phyloP scores from a whole-genome alignment of 2,888 invertebrate genomes.

The Zaprionus lineosus region DNA sequence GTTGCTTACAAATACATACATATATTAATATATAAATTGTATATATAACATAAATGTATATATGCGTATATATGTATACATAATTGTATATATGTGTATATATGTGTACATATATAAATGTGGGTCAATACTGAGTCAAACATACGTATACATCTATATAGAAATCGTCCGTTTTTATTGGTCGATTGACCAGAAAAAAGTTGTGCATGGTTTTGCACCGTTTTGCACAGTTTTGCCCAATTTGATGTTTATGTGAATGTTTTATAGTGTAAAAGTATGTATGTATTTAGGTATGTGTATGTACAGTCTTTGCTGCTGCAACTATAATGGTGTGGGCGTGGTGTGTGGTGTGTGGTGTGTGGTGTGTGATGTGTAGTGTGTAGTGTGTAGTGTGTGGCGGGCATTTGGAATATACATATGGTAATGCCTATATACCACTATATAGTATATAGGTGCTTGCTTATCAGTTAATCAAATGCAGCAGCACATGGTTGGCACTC shows the following conservation, averaged over 20 bases:
- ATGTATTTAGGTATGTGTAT: slow-evolving; percentile 14
- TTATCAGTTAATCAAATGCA: slow-evolving; percentile 73
- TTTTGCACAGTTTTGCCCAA: slow-evolving; percentile 21
- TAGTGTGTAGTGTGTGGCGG: slow-evolving; percentile 31
- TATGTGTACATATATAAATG: too few species aligned
- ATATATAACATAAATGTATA: too few species aligned
- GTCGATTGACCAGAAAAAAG: too few species aligned
- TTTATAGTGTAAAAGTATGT: slow-evolving; percentile 11
- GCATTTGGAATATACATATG: slow-evolving; percentile 46
- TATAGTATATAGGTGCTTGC: slow-evolving; percentile 32
- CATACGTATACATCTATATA: too few species aligned
- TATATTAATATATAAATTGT: too few species aligned
- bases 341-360: slow-evolving; percentile 17
- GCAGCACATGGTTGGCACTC: slow-evolving; percentile 71
- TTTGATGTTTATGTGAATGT: slow-evolving; percentile 8
- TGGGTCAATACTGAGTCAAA: too few species aligned
- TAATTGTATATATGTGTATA: too few species aligned
- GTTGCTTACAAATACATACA: too few species aligned
- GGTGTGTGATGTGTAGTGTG: slow-evolving; percentile 16
- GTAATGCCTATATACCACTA: slow-evolving; percentile 33
- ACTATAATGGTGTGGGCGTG: slow-evolving; percentile 45
- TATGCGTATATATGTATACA: too few species aligned
- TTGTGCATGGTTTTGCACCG: too few species aligned
- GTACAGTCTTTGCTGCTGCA: slow-evolving; percentile 51
- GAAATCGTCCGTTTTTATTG: too few species aligned